Base-by-base conservation (phyloP, 2,113 vertebrate genomes). In the Rhynchopsitta pachyrhyncha region DNA sequence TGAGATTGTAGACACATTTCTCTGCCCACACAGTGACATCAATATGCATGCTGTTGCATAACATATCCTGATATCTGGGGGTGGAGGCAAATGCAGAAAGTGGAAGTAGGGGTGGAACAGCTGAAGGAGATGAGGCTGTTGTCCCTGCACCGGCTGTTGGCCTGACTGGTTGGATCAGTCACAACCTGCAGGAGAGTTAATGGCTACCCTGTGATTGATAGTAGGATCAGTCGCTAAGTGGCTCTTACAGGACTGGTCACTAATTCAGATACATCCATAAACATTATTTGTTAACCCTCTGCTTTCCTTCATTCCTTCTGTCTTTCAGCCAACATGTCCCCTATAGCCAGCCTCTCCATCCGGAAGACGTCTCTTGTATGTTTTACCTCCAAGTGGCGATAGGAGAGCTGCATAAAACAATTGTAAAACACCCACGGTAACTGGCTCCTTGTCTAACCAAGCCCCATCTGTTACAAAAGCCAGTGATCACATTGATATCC, bases 381-480 rank as follows among this genome's bases (percentile, higher is more conserved):
- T 55, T 86, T 88, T 88, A 86, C 57, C 52, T 79, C 47, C 41
- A 57, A 1, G 3, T 62, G 66, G 9, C 89, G 57, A 92, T 27
- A 82, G 52, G 27, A 93, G 4, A 84, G 16, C 55, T 47, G 42
- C 0, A 0, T 50, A 71, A 92, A 92, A 78, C 42, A 57, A 22
- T n/a, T 82, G 46, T 82, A 64, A 79, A 86, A 64, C 85, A 55
- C 37, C 41, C 55, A 35, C 3, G 2, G 11, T 70, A 90, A 84
- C 60, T 66, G 64, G 22, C 46, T 95, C 41, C 75, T 63, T 92
- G 75, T 91, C 76, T 78, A 95, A 88, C 75, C 64, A 88, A 83
- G 59, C 13, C 28, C 59, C 73, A 74, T 73, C 88, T 96, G 76
- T 22, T 92, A 74, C 69, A 83, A 82, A 85, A 73, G 23, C 5